Percentiles rank a stretch among this genome's conserved stretches.
Evolutionary conservation across 2,888 invertebrate species (phyloP).

Genomic region (Pelosia muscerda): DNA sequence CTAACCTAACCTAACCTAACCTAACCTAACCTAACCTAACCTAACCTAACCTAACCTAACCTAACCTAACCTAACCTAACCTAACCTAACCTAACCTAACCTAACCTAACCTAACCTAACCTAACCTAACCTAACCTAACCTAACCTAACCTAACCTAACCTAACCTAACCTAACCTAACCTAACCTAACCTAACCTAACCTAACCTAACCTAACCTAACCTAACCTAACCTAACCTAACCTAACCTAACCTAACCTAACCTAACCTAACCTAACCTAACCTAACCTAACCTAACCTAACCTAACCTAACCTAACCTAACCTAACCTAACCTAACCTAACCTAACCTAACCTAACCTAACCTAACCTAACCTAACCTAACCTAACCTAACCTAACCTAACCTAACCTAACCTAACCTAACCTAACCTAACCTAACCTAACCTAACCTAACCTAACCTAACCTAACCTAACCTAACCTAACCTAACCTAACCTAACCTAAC

Average conservation of each 20-base stretch:
- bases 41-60: slow-evolving; percentile 33
- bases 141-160: slow-evolving; percentile 12
- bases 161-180: slow-evolving; percentile 27
- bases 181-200: slow-evolving; percentile 40
- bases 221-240: slow-evolving; percentile 31
- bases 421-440: slow-evolving; percentile 36
- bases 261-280: slow-evolving; percentile 30
- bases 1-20: slow-evolving; percentile 35
- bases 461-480: not conserved
- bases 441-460: slow-evolving; percentile 36
- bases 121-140: slow-evolving; percentile 8
- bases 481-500: not conserved
- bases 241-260: slow-evolving; percentile 33
- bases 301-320: slow-evolving; percentile 33
- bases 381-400: slow-evolving; percentile 22
- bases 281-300: slow-evolving; percentile 35
- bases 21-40: slow-evolving; percentile 31
- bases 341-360: slow-evolving; percentile 27
- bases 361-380: slow-evolving; percentile 8
- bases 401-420: slow-evolving; percentile 35
- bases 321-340: slow-evolving; percentile 21
- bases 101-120: slow-evolving; percentile 27
- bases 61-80: slow-evolving; percentile 30
- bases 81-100: slow-evolving; percentile 25
- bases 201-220: slow-evolving; percentile 36